phyloP scores from a whole-genome alignment of 2,113 vertebrate genomes.

The Cariama cristata region DNA sequence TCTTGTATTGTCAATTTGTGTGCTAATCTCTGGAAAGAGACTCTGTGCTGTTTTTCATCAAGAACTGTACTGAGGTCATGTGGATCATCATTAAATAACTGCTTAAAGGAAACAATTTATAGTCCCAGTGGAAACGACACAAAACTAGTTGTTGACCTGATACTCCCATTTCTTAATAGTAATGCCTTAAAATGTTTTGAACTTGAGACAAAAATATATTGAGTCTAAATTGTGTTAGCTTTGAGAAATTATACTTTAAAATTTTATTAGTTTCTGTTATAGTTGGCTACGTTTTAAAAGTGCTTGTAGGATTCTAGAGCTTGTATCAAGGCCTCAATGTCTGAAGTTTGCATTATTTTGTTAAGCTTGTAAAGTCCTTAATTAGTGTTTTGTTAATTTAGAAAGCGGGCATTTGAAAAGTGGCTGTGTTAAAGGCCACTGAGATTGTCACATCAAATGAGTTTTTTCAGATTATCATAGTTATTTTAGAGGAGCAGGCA shows the following conservation, averaged over 20 bases:
- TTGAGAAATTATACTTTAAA: neutral
- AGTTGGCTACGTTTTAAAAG: neutral
- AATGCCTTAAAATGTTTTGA: neutral
- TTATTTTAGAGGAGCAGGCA: neutral
- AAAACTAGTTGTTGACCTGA: neutral
- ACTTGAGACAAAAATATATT: neutral
- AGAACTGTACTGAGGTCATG: neutral
- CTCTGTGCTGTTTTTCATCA: neutral
- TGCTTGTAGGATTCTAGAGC: neutral
- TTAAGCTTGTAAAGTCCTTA: neutral
- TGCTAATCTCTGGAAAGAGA: neutral
- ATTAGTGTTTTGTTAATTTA: neutral
- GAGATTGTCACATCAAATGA: neutral
- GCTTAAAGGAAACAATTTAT: neutral
- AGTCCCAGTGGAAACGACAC: neutral
- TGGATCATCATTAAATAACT: constrained; percentile 4
- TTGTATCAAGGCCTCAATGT: neutral
- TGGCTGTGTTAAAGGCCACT: neutral
- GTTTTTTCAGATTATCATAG: neutral
- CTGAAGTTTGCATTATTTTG: neutral
- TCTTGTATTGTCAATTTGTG: neutral
- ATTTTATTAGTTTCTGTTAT: neutral
- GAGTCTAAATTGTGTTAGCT: neutral
- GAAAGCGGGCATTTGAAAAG: neutral
- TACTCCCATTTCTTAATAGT: neutral